Conservation (phyloP, 2,888 invertebrate species). For the Thera britannica region DNA sequence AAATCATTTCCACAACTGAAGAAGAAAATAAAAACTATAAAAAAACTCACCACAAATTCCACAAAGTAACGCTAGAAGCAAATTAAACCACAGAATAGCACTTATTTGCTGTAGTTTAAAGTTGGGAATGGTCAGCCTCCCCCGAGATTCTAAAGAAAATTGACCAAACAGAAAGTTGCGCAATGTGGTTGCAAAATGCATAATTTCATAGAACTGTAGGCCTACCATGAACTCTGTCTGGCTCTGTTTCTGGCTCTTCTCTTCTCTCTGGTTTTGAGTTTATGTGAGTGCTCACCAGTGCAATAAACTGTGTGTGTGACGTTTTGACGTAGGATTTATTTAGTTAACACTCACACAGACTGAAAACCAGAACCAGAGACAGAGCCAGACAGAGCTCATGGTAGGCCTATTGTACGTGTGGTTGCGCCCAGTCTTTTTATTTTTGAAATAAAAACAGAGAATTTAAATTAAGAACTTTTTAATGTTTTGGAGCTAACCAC, state of each 20-base stretch:
- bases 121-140: slow-evolving; percentile 25
- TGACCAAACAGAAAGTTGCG: slow-evolving; percentile 23
- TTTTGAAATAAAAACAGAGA: neutral
- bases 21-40: neutral
- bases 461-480: neutral
- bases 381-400: no score
- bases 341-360: no score
- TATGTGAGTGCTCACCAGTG: no score
- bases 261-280: no score
- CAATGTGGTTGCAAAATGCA: slow-evolving; percentile 34
- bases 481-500: no score
- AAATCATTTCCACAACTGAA: no score
- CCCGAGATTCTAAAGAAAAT: slow-evolving; percentile 26
- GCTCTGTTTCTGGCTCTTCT: no score
- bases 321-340: no score
- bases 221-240: no score
- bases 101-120: slow-evolving; percentile 13
- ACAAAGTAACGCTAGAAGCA: slow-evolving; percentile 10
- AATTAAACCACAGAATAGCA: slow-evolving; percentile 23
- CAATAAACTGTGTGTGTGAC: no score
- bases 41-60: slow-evolving; percentile 4
- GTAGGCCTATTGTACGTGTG: no score
- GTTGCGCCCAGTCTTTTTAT: neutral
- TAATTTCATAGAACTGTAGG: slow-evolving; percentile 21
- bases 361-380: no score